Evolutionary conservation across 2,888 invertebrate genomes (phyloP).

Genomic region (Deroplatys truncata): DNA sequence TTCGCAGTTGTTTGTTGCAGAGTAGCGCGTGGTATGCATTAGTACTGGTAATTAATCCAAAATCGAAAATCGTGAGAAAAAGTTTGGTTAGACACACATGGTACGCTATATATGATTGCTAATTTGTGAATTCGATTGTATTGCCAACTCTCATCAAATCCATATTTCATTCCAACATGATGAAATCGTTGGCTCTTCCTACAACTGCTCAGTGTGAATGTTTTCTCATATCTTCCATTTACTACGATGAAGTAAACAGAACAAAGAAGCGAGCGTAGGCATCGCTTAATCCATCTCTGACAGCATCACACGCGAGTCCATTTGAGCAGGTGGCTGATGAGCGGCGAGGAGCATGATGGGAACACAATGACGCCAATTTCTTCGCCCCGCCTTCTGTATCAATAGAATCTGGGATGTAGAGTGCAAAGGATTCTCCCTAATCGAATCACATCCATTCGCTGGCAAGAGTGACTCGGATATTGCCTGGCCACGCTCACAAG

Average conservation of each 20-base stretch:
- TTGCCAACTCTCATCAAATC: too few relatives aligned
- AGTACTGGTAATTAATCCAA: too few relatives aligned
- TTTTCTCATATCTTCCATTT: too few relatives aligned
- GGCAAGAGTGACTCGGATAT: not conserved
- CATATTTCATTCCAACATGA: too few relatives aligned
- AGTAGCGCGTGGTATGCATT: too few relatives aligned
- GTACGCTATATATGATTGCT: too few relatives aligned
- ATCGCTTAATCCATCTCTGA: not conserved
- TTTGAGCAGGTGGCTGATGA: not conserved
- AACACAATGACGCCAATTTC: slow-evolving; percentile 5
- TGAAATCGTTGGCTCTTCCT: too few relatives aligned
- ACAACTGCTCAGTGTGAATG: too few relatives aligned
- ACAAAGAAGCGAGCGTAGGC: not conserved
- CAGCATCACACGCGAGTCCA: not conserved
- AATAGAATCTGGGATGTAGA: not conserved
- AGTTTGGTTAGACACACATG: too few relatives aligned
- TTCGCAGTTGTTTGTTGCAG: too few relatives aligned
- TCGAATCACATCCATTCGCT: slow-evolving; percentile 3
- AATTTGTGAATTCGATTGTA: too few relatives aligned
- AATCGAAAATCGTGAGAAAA: too few relatives aligned
- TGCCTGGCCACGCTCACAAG: not conserved
- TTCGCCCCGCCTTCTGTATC: not conserved
- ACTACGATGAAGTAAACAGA: not conserved
- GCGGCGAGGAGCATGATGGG: not conserved
- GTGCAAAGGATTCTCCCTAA: not conserved